phyloP scores from a whole-genome alignment of 1,140 invertebrate genomes.

The Magallana gigas region DNA sequence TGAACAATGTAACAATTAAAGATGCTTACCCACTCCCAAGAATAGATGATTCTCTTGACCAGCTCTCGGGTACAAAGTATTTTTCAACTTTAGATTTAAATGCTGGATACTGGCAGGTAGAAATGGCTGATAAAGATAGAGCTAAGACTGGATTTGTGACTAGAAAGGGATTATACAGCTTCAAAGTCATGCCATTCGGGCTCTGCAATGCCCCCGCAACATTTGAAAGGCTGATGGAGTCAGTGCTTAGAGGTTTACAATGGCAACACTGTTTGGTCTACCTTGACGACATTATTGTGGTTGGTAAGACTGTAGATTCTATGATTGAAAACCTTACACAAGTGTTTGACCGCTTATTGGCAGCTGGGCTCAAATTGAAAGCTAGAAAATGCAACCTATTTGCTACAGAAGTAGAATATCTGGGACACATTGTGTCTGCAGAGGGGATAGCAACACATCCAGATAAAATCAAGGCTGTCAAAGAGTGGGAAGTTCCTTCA shows the following conservation, averaged over 20 bases:
- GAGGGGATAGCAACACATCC: conserved; percentile 62
- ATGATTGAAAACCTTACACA: conserved; percentile 32
- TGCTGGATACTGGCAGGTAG: conserved; percentile 74
- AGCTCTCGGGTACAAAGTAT: background rate
- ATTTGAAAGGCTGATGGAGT: conserved; percentile 61
- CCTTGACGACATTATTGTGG: conserved; percentile 49
- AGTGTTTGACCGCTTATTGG: conserved; percentile 41
- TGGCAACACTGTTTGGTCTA: conserved; percentile 17
- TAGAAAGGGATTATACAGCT: conserved; percentile 46
- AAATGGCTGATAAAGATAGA: conserved; percentile 66
- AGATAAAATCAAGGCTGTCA: conserved; percentile 58
- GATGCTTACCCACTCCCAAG: conserved; percentile 40
- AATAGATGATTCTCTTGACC: conserved; percentile 40
- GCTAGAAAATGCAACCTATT: conserved; percentile 52
- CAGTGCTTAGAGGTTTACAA: conserved; percentile 64
- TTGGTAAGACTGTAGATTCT: conserved; percentile 40
- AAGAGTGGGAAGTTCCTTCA: conserved; percentile 14
- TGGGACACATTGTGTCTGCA: conserved; percentile 53
- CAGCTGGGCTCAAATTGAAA: conserved; percentile 51
- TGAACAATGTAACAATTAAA: conserved; percentile 32
- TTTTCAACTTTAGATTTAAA: conserved; percentile 12
- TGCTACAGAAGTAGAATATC: conserved; percentile 32
- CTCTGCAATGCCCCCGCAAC: conserved; percentile 45
- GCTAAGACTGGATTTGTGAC: conserved; percentile 58
- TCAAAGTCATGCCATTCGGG: conserved; percentile 51